Conservation (phyloP, 2,797 vertebrate genomes). For the Petrocephalus schoutedeni region DNA sequence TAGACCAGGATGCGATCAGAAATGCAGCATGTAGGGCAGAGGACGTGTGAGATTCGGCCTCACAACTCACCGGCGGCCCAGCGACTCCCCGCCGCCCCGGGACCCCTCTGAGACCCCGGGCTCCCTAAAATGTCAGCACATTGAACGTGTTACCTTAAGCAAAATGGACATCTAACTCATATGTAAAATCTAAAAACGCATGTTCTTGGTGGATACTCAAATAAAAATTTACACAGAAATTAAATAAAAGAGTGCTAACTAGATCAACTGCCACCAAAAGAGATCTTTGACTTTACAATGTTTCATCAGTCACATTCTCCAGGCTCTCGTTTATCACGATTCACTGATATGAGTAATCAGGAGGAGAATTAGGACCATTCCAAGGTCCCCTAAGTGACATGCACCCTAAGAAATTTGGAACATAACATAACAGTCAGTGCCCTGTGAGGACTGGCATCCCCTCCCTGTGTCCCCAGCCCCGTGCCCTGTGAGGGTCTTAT, state of each 20-base stretch:
- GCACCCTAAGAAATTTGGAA: no score
- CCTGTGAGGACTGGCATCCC: no score
- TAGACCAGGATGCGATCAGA: neutral
- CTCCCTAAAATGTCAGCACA: constrained; percentile 52
- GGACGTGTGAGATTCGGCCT: neutral
- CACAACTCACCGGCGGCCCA: constrained; percentile 58
- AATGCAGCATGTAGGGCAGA: neutral
- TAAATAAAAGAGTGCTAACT: neutral
- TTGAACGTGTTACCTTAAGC: neutral
- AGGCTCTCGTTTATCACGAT: no score
- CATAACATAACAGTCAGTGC: no score
- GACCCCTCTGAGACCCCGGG: constrained; percentile 56
- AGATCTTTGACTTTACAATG: neutral
- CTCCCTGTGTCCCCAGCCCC: no score
- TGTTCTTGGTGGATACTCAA: no score
- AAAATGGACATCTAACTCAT: neutral
- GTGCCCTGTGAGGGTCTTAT: neutral
- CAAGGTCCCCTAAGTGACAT: no score
- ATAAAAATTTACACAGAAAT: neutral
- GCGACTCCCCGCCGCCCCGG: constrained; percentile 57
- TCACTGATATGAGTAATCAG: no score
- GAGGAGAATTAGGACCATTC: no score
- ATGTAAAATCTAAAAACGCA: neutral
- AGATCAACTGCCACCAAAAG: neutral
- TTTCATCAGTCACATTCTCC: no score